Percentiles rank a stretch among this genome's conserved stretches.
These are phyloP conservation scores for Borostomias antarcticus DNA, from an alignment of 2,797 vertebrate species.

Conservation along the genomic window DNA sequence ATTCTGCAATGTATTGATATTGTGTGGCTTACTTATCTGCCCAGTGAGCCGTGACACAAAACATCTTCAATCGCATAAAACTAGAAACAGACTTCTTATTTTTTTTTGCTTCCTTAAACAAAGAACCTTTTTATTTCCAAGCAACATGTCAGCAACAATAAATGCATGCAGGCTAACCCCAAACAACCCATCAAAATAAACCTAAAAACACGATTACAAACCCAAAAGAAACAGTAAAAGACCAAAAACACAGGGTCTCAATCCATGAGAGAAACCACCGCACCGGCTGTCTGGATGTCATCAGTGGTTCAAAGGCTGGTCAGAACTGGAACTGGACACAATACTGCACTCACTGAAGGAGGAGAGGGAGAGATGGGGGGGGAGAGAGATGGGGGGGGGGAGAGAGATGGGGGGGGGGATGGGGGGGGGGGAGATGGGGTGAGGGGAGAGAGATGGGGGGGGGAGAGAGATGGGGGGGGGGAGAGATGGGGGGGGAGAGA, in stretches of 20 bases:
- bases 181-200: conserved; percentile 52
- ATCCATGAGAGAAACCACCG: conserved; percentile 63
- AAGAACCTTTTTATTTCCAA: conserved; percentile 20
- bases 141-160: conserved; percentile 29
- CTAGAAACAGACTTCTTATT: no score
- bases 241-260: conserved; percentile 68
- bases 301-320: conserved; percentile 62
- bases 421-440: no score
- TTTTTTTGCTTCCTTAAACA: no score
- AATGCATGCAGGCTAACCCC: conserved; percentile 44
- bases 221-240: conserved; percentile 50
- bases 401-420: no score
- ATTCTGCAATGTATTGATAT: no score
- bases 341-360: conserved; percentile 34
- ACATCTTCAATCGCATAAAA: no score
- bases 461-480: background rate
- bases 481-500: background rate
- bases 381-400: conserved; percentile 1
- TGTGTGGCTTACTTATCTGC: no score
- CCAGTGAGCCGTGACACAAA: no score
- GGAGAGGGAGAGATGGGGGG: background rate
- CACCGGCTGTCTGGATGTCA: conserved; percentile 62
- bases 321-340: conserved; percentile 54
- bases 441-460: no score
- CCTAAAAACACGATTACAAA: conserved; percentile 40